These are phyloP conservation scores for Nomia melanderi DNA, from an alignment of 1,140 invertebrate genomes.

Conservation along the genomic window DNA sequence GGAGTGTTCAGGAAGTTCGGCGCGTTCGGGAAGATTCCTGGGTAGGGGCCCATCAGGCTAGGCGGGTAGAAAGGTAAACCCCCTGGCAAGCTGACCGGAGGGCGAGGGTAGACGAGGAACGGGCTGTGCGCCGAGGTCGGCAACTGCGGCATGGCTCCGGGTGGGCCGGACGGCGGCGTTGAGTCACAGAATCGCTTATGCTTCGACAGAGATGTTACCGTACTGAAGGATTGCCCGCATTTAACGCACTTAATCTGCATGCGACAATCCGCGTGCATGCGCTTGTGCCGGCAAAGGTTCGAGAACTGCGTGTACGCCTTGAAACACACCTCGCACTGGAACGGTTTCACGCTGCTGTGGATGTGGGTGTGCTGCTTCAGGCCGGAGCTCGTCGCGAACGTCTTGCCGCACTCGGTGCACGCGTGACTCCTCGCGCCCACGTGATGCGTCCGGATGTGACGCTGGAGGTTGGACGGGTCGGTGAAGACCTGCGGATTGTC, in stretches of 20 bases:
- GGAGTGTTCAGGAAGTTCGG: slow-evolving; percentile 84
- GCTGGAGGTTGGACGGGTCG: slow-evolving; percentile 96
- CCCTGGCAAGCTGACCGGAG: slow-evolving; percentile 70
- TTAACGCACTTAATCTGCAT: slow-evolving; percentile 95
- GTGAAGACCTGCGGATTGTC: slow-evolving; percentile 89
- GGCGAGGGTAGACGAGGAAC: slow-evolving; percentile 85
- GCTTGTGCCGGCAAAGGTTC: slow-evolving; percentile 99
- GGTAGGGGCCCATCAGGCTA: slow-evolving; percentile 79
- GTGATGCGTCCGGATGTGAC: slow-evolving; percentile 97
- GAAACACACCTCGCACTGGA: slow-evolving; percentile 95
- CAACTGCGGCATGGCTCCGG: slow-evolving; percentile 80
- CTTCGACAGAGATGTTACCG: slow-evolving; percentile 91
- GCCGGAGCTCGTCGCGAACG: slow-evolving; percentile 97
- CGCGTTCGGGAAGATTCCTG: slow-evolving; percentile 82
- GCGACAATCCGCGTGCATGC: slow-evolving; percentile 97
- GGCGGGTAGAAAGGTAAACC: slow-evolving; percentile 81
- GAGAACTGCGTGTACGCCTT: slow-evolving; percentile 99
- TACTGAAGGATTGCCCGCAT: slow-evolving; percentile 95
- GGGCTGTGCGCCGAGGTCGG: slow-evolving; percentile 83
- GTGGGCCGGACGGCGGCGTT: slow-evolving; percentile 78
- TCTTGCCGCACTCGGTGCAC: slow-evolving; percentile 98
- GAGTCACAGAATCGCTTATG: slow-evolving; percentile 93
- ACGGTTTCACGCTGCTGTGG: slow-evolving; percentile 98
- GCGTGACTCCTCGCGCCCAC: slow-evolving; percentile 96
- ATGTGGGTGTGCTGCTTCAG: slow-evolving; percentile 99